Evolutionary conservation across 2,888 invertebrate species (phyloP), one percentile per base, ranked within the genome.

Genomic region (Pinctada fucata): DNA sequence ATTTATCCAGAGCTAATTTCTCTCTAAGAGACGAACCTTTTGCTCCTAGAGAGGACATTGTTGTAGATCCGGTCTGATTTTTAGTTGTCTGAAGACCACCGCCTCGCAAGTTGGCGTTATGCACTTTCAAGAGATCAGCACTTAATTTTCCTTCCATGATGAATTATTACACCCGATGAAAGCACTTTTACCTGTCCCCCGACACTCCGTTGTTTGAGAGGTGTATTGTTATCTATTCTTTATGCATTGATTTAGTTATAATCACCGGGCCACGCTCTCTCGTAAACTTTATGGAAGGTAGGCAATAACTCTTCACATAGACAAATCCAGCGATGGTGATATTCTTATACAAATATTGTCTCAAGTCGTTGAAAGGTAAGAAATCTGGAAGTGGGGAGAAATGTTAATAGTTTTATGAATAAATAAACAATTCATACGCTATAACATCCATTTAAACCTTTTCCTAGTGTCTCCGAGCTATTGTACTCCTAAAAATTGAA

Each of bases 51-150:
- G 70, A 63, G 16, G 66, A 66, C 66, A 52, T 66, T 10, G 51
- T 72, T 16, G 65, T 71, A 16, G 69, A 58, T 2, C 65, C 50
- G n/a, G 50, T 66, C 6, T 66, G 63, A 66, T 51, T 50, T 3
- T 70, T 70, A 13, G 31, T 66, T 63, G 65, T 31, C 50, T 47
- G 47, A n/a, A 31, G 58, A 16, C 47, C 16, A 16, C 48, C 66
- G 16, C 31, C 49, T 3, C 66, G 47, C 31, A 80, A 71, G 48
- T 80, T 74, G 10, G 77, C 78, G 47, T 80, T 68, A 67, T 80
- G 80, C 13, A 65, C 80, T 68, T 80, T 80, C 65, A 80, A 75
- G 66, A 78, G 66, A 48, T 80, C 80, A 8, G 68, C 78, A 72
- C 80, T 80, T 48, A 80, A 72, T 51, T 71, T 79, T 58, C 64